Conservation (phyloP, 2,113 vertebrate genomes). For the Malaclemys terrapin region DNA sequence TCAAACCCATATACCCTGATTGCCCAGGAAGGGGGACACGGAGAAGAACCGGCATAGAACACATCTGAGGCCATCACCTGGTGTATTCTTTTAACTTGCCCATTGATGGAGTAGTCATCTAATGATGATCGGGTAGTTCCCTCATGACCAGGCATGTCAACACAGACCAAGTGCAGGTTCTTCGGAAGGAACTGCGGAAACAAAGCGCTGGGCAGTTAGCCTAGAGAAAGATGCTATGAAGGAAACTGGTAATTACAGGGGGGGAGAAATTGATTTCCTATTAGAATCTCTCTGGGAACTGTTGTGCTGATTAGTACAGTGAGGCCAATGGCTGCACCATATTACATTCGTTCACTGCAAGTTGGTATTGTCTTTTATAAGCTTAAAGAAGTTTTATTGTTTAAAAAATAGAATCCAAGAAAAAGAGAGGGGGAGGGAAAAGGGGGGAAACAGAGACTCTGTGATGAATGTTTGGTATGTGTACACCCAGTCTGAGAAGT, state of each 20-base stretch:
- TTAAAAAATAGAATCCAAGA: not conserved
- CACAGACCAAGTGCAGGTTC: conserved; percentile 89
- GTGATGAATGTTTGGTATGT: not conserved
- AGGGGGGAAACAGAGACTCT: not conserved
- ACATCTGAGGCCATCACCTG: conserved; percentile 82
- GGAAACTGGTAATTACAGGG: rapidly evolving
- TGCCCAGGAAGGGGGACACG: not conserved
- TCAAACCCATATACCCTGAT: not conserved
- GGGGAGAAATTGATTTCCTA: rapidly evolving
- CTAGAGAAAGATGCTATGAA: rapidly evolving
- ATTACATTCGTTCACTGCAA: not conserved
- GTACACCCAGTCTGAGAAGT: not conserved
- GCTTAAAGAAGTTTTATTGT: not conserved
- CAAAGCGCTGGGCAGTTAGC: not conserved
- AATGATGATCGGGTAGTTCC: conserved; percentile 89
- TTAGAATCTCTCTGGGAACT: not conserved
- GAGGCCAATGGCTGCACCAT: not conserved
- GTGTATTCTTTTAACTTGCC: conserved; percentile 91
- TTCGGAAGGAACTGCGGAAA: conserved; percentile 87
- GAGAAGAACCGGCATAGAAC: rapidly evolving
- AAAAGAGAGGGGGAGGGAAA: not conserved
- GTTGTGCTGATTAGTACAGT: not conserved
- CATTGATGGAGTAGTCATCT: conserved; percentile 91
- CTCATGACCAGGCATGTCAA: conserved; percentile 96
- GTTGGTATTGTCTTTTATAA: not conserved